Evolutionary conservation across 2,888 invertebrate species (phyloP).

Genomic region (Tethea ocularis): DNA sequence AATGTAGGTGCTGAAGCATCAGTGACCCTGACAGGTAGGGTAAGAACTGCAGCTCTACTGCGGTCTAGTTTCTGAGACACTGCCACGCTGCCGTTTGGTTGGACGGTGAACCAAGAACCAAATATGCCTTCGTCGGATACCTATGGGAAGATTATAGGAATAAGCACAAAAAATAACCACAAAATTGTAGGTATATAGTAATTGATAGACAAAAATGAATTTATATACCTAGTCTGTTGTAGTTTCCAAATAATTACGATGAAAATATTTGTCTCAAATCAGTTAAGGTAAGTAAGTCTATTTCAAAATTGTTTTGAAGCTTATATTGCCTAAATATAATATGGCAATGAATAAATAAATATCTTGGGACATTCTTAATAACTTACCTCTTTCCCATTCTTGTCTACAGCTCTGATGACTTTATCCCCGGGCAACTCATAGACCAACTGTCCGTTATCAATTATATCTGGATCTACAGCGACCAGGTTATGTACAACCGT

Average conservation of each 20-base stretch:
- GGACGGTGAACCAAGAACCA: constrained; percentile 71
- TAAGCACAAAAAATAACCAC: no score
- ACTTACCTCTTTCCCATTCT: constrained; percentile 89
- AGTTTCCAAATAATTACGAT: no score
- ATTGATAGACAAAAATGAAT: no score
- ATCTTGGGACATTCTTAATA: no score
- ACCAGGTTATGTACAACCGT: constrained; percentile 88
- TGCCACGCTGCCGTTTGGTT: constrained; percentile 76
- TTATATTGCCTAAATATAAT: no score
- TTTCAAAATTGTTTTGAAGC: no score
- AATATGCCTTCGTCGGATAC: constrained; percentile 72
- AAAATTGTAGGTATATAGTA: no score
- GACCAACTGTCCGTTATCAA: constrained; percentile 86
- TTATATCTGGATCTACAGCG: constrained; percentile 92
- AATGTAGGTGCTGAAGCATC: constrained; percentile 91
- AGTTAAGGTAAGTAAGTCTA: no score
- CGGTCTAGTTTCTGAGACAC: constrained; percentile 86
- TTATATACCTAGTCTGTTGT: no score
- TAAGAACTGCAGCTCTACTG: constrained; percentile 88
- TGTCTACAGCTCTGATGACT: constrained; percentile 91
- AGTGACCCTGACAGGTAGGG: constrained; percentile 90
- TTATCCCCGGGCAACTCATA: constrained; percentile 86
- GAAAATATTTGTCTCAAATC: no score
- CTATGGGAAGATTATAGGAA: constrained; percentile 38
- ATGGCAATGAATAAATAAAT: neutral